Evolutionary conservation across 2,113 vertebrate species (phyloP).

Genomic region (Sphyrna mokarran): DNA sequence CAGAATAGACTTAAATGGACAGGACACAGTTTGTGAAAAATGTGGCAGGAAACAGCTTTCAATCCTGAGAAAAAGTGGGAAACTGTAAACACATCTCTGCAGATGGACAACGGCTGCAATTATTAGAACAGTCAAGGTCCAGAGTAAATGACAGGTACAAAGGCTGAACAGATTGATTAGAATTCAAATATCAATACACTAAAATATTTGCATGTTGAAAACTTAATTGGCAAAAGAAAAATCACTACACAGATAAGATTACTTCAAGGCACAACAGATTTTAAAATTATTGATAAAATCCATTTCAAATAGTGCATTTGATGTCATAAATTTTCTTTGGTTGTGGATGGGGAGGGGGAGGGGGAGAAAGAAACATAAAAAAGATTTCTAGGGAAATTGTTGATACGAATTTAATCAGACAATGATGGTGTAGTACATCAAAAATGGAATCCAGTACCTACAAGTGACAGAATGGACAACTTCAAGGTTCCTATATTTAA

Average conservation of each 20-base stretch:
- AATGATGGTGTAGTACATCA: background rate
- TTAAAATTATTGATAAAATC: background rate
- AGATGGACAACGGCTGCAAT: background rate
- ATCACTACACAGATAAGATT: background rate
- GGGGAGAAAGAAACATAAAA: background rate
- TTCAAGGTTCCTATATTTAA: too few relatives aligned
- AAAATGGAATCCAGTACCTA: background rate
- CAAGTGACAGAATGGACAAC: background rate
- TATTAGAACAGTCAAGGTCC: background rate
- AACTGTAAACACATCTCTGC: constrained; percentile 17
- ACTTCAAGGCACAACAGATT: background rate
- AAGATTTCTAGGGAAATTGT: background rate
- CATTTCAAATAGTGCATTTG: background rate
- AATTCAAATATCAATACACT: background rate
- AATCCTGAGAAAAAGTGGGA: constrained; percentile 13
- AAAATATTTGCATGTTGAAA: constrained; percentile 1
- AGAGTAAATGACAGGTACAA: background rate
- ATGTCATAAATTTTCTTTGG: background rate
- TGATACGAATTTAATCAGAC: background rate
- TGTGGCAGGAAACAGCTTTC: background rate
- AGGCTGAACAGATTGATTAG: background rate
- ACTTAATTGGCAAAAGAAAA: background rate
- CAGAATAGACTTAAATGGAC: background rate
- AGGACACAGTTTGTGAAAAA: background rate
- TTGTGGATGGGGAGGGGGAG: background rate